These are phyloP conservation scores for Urocyon cinereoargenteus DNA, from an alignment of 2,797 vertebrate genomes.

Conservation along the genomic window DNA sequence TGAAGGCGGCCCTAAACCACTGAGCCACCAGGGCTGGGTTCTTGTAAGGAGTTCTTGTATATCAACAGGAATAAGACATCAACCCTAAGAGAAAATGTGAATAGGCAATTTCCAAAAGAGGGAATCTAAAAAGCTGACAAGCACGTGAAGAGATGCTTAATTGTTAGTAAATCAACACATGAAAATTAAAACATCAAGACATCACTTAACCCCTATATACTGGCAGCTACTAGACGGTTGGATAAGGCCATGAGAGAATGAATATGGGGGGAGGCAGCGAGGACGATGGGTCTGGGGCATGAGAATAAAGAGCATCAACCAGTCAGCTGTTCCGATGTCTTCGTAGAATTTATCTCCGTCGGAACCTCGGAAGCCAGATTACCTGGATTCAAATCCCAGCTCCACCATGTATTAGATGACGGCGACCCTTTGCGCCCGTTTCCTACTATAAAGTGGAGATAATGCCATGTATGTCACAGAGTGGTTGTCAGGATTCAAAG, in stretches of 20 bases:
- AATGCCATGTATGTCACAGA: neutral
- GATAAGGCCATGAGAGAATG: neutral
- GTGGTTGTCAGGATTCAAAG: neutral
- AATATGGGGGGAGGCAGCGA: neutral
- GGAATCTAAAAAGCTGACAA: neutral
- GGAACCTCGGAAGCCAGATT: neutral
- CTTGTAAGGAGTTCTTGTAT: neutral
- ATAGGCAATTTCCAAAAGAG: neutral
- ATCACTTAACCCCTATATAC: neutral
- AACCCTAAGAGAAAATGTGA: slow-evolving; percentile 8
- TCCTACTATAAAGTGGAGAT: neutral
- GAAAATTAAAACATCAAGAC: slow-evolving; percentile 37
- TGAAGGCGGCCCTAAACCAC: too few species aligned
- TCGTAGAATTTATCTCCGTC: neutral
- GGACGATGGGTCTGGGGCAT: neutral
- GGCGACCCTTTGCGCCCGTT: neutral
- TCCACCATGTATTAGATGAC: neutral
- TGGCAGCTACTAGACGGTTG: neutral
- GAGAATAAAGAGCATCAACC: neutral
- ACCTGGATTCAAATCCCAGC: neutral
- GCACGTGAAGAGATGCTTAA: neutral
- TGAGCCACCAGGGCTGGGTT: too few species aligned
- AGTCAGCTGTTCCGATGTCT: neutral
- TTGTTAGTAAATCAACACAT: neutral
- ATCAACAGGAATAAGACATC: neutral